A percentile compares a stretch with the other conserved stretches of the same genome.
Evolutionary conservation across 2,113 vertebrate species (phyloP).

Genomic region (Rafetus swinhoei): DNA sequence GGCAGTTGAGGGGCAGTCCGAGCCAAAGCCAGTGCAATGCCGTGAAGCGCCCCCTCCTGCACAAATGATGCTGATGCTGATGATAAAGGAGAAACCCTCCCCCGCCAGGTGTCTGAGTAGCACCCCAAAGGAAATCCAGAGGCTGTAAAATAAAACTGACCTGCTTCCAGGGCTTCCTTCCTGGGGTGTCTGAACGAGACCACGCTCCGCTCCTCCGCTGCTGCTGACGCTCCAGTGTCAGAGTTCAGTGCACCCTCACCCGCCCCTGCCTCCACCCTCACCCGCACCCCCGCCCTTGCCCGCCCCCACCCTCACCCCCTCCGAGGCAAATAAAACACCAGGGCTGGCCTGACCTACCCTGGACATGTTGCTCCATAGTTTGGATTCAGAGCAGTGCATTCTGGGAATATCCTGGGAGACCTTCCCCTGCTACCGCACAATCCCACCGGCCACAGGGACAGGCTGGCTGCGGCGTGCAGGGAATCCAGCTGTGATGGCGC

Average conservation of each 20-base stretch:
- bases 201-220: background rate
- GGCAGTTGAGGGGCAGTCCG: background rate
- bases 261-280: background rate
- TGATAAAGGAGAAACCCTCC: background rate
- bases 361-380: background rate
- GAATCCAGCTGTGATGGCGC: background rate
- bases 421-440: background rate
- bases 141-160: background rate
- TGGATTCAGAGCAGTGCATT: background rate
- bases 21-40: background rate
- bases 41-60: fast-evolving
- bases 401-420: too few species aligned
- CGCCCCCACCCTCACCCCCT: too few species aligned
- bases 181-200: background rate
- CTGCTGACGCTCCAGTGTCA: background rate
- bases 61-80: background rate
- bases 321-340: background rate
- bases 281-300: too few species aligned
- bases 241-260: background rate
- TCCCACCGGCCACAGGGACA: background rate
- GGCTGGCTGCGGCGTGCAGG: background rate
- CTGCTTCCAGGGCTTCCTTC: background rate
- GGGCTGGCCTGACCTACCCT: background rate
- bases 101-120: background rate
- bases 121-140: background rate